phyloP scores from a whole-genome alignment of 2,113 vertebrate genomes.

The Aix galericulata region DNA sequence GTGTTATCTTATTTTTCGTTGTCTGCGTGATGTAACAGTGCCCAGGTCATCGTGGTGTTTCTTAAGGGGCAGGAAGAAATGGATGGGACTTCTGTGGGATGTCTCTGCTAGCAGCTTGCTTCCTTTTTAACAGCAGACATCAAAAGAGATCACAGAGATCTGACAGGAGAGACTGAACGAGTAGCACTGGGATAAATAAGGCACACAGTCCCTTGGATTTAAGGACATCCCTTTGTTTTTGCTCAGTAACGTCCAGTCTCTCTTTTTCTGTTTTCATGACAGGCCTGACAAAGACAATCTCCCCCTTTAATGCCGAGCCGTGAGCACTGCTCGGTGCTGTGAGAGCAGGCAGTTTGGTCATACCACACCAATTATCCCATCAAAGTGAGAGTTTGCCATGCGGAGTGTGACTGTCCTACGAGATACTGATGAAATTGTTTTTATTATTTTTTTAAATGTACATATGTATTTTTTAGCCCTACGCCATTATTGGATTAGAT shows the following conservation, averaged over 20 bases:
- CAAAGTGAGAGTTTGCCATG: conserved; percentile 31
- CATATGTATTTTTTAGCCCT: neutral
- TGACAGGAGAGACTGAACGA: neutral
- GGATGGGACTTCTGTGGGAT: neutral
- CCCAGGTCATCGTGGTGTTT: neutral
- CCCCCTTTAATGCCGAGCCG: conserved; percentile 1
- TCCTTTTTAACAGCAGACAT: neutral
- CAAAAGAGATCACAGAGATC: neutral
- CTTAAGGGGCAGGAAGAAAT: neutral
- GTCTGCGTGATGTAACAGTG: neutral
- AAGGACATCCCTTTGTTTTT: conserved; percentile 7
- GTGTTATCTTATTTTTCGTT: neutral
- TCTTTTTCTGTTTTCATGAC: neutral
- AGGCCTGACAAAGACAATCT: conserved; percentile 43
- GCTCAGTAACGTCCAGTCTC: neutral
- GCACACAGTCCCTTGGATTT: neutral
- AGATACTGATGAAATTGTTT: neutral
- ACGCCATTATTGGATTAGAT: neutral
- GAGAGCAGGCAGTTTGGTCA: conserved; percentile 33
- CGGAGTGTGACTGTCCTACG: neutral
- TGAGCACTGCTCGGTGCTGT: neutral
- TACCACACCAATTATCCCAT: conserved; percentile 53
- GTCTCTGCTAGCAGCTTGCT: conserved; percentile 10
- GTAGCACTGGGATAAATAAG: conserved; percentile 9
- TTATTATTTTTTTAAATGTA: neutral